A percentile compares a stretch with the other conserved stretches of the same genome.
These are phyloP conservation scores for Prunella strophiata DNA, from an alignment of 2,797 vertebrate genomes.

Conservation along the genomic window DNA sequence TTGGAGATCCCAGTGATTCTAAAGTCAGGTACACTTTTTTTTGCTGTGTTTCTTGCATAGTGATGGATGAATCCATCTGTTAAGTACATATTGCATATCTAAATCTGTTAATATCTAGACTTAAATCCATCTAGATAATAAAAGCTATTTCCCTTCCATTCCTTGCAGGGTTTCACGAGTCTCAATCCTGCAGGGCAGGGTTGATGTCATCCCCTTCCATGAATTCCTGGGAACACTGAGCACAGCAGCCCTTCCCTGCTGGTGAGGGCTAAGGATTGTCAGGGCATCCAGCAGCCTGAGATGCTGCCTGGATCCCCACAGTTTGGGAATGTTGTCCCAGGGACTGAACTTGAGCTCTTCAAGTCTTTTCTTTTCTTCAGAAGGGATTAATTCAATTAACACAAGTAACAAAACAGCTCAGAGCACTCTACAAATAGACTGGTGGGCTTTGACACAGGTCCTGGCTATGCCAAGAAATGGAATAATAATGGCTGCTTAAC, in stretches of 20 bases:
- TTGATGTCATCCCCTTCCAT: accelerated
- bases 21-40: neutral
- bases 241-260: neutral
- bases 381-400: constrained; percentile 40
- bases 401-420: neutral
- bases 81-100: neutral
- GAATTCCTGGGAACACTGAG: neutral
- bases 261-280: neutral
- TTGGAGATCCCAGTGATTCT: neutral
- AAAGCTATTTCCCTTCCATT: neutral
- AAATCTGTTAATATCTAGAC: neutral
- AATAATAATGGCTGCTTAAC: constrained; percentile 19
- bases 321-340: neutral
- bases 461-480: neutral
- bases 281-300: neutral
- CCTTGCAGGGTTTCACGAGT: neutral
- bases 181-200: neutral
- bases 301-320: neutral
- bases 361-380: neutral
- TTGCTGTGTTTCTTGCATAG: neutral
- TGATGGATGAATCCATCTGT: neutral
- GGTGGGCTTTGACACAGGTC: constrained; percentile 39
- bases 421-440: constrained; percentile 41
- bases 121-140: neutral
- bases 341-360: neutral